Conservation (phyloP, 2,888 invertebrate genomes). For the Chloroclystis v-ata region DNA sequence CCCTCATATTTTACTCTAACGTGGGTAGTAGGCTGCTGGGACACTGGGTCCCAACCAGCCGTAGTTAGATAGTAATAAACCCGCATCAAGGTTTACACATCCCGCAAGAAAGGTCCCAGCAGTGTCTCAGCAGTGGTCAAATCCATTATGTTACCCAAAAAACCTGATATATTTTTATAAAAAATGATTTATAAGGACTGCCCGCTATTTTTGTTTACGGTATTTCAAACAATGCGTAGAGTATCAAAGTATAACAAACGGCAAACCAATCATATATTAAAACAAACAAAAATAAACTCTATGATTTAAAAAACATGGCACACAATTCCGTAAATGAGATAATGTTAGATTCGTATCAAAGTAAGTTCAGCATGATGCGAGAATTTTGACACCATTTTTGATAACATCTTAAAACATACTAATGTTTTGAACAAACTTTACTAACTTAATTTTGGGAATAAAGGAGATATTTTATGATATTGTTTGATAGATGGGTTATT, state of each 20-base stretch:
- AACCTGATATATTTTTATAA: constrained; percentile 23
- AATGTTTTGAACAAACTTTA: constrained; percentile 78
- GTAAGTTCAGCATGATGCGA: constrained; percentile 75
- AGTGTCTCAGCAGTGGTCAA: too few species aligned
- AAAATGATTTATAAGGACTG: constrained; percentile 70
- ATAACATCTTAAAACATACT: constrained; percentile 74
- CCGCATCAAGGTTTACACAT: too few species aligned
- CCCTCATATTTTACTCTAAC: too few species aligned
- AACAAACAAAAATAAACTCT: neutral
- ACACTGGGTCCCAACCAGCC: too few species aligned
- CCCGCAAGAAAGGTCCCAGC: too few species aligned
- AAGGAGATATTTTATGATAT: constrained; percentile 57
- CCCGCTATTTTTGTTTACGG: constrained; percentile 76
- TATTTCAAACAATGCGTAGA: constrained; percentile 63
- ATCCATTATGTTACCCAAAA: constrained; percentile 14
- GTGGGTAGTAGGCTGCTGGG: too few species aligned
- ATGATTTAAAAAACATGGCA: too few species aligned
- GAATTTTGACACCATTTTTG: constrained; percentile 73
- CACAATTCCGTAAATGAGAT: neutral
- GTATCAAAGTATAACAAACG: constrained; percentile 36
- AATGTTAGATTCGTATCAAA: constrained; percentile 37
- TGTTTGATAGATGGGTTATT: constrained; percentile 51
- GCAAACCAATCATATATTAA: neutral
- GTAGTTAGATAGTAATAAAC: too few species aligned
- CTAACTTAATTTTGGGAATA: constrained; percentile 75